Base-by-base conservation (phyloP, 2,113 vertebrate genomes). In the Caloenas nicobarica region DNA sequence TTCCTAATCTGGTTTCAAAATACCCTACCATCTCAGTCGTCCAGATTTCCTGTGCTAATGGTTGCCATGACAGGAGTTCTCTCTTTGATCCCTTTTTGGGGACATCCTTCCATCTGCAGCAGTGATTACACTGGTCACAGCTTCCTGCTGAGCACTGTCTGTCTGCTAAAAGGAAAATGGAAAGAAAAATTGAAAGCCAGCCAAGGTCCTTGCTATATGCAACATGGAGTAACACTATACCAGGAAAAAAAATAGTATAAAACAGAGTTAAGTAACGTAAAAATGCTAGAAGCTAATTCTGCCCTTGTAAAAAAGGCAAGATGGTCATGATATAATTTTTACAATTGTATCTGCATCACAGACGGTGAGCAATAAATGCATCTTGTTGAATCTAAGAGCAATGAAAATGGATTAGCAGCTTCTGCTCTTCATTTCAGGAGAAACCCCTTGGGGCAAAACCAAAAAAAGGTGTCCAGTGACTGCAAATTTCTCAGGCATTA, bases 31-130 rank as follows among this genome's bases (percentile, higher is more conserved):
- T 86, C 88, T 86, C 80, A 71, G 69, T 23, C 4, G 1, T 78
- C 76, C 83, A 95, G 91, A 84, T 69, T 95, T 97, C 92, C 92
- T 92, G 94, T 93, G 38, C 81, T 92, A 93, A 92, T 86, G 72
- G 64, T 84, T 89, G 28, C 86, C 73, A 95, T 92, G 90, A 86
- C 76, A 82, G 23, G 68, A 83, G 84, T 95, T 88, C 42, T 93
- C 58, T 89, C 86, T 97, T 95, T 93, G 90, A 95, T 95, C 84
- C 65, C 29, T 87, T 92, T 92, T 72, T 79, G 65, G 62, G 78
- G 84, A 76, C 56, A 86, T 23, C 24, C 48, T 88, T 93, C 82
- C 80, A 90, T 92, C 86, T 88, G 68, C 31, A 81, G 65, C 38
- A 83, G 34, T 79, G 81, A 92, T 96, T 93, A 91, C 44, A 46